Conservation (phyloP, 2,888 invertebrate species). For the Harpalus rufipes region DNA sequence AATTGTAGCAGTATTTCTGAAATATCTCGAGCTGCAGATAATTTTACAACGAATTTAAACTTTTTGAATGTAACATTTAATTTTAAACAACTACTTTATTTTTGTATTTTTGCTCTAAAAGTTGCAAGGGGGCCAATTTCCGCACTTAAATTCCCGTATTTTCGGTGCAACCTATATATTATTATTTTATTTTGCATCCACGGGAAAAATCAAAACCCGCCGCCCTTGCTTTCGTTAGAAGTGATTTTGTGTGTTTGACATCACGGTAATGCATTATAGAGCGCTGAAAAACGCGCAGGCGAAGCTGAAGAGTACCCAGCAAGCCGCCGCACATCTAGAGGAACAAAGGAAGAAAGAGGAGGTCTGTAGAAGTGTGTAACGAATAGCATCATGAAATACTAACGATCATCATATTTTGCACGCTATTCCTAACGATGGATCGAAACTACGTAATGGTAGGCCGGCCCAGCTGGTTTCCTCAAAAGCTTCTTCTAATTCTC, state of each 20-base stretch:
- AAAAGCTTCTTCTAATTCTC: conserved; percentile 93
- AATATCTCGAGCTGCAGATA: too few relatives aligned
- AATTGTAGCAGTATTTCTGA: too few relatives aligned
- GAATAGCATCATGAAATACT: conserved; percentile 67
- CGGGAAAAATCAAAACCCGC: too few relatives aligned
- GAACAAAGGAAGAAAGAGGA: conserved; percentile 80
- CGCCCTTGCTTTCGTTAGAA: conserved; percentile 11
- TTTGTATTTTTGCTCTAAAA: too few relatives aligned
- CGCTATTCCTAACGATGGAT: conserved; percentile 69
- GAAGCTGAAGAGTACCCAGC: conserved; percentile 89
- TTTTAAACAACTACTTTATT: too few relatives aligned
- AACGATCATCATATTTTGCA: conserved; percentile 69
- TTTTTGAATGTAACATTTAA: too few relatives aligned
- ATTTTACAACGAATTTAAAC: too few relatives aligned
- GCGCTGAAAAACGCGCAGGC: conserved; percentile 94
- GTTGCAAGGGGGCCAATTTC: too few relatives aligned
- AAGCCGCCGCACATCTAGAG: conserved; percentile 86
- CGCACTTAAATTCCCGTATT: too few relatives aligned
- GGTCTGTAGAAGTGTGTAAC: conserved; percentile 77
- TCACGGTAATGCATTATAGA: conserved; percentile 79
- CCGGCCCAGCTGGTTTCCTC: conserved; percentile 95
- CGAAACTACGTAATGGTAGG: conserved; percentile 77
- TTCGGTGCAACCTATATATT: too few relatives aligned
- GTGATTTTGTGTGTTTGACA: conserved; percentile 10
- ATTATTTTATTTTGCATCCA: too few relatives aligned